These are phyloP conservation scores for Urocyon cinereoargenteus DNA, from an alignment of 2,797 vertebrate species.

Conservation along the genomic window DNA sequence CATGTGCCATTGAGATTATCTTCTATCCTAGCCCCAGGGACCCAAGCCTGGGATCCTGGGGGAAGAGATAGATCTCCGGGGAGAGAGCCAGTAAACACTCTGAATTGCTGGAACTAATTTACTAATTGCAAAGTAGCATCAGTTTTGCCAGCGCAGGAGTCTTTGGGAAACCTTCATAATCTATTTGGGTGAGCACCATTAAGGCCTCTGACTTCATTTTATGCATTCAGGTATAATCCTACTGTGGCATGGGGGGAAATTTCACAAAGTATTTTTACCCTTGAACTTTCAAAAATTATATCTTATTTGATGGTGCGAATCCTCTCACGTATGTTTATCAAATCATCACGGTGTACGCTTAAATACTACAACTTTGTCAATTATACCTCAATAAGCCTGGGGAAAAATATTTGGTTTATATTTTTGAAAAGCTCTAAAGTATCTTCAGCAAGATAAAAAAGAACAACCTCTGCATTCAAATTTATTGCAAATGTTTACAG, in stretches of 20 bases:
- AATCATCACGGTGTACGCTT: background rate
- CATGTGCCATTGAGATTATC: background rate
- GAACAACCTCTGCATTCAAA: background rate
- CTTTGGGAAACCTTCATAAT: background rate
- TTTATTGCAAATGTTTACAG: background rate
- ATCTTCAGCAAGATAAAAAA: background rate
- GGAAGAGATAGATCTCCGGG: background rate
- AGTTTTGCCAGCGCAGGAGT: background rate
- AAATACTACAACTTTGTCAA: background rate
- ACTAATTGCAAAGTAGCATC: background rate
- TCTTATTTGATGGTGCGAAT: background rate
- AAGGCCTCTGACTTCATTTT: background rate
- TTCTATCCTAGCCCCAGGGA: background rate
- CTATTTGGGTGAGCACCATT: background rate
- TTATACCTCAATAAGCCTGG: background rate
- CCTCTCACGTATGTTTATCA: background rate
- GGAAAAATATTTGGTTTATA: slow-evolving; percentile 8
- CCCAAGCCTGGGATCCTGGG: background rate
- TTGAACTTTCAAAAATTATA: background rate
- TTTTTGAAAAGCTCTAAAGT: slow-evolving; percentile 19
- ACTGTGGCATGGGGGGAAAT: background rate
- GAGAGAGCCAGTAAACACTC: background rate
- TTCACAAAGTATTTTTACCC: background rate
- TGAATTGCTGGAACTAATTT: background rate
- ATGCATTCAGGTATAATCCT: background rate